Conservation (phyloP, 2,797 vertebrate genomes). For the Megaceryle alcyon region DNA sequence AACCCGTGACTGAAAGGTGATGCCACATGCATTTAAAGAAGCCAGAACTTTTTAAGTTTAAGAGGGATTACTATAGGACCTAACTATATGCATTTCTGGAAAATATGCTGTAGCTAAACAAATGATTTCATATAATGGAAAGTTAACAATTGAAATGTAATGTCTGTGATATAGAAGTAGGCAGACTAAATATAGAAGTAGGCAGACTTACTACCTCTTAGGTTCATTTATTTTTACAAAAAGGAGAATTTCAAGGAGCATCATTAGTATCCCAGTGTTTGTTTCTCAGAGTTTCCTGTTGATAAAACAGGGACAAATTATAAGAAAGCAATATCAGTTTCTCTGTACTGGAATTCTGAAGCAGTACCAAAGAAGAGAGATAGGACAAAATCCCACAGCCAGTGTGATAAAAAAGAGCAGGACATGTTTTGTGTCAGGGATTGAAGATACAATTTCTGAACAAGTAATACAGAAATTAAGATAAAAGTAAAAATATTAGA, state of each 20-base stretch:
- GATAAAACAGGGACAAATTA: neutral
- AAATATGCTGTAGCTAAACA: slow-evolving; percentile 13
- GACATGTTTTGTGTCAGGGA: neutral
- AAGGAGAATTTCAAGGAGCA: neutral
- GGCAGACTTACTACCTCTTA: neutral
- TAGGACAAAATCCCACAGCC: neutral
- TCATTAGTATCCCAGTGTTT: slow-evolving; percentile 4
- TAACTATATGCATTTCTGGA: neutral
- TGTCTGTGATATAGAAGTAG: neutral
- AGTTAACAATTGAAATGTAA: neutral
- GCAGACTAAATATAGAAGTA: neutral
- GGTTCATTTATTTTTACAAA: slow-evolving; percentile 20
- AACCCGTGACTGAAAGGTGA: neutral
- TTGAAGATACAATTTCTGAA: neutral
- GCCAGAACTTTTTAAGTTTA: neutral
- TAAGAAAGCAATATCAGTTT: neutral
- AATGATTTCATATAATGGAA: neutral
- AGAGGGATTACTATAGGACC: neutral
- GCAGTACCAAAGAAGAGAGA: neutral
- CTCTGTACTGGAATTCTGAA: neutral
- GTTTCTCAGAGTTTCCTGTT: slow-evolving; percentile 12
- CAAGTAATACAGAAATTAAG: neutral
- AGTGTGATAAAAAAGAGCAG: neutral
- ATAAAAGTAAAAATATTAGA: neutral
- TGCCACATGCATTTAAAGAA: neutral